Evolutionary conservation across 1,140 invertebrate species (phyloP).

Genomic region (Glomeris maerens): DNA sequence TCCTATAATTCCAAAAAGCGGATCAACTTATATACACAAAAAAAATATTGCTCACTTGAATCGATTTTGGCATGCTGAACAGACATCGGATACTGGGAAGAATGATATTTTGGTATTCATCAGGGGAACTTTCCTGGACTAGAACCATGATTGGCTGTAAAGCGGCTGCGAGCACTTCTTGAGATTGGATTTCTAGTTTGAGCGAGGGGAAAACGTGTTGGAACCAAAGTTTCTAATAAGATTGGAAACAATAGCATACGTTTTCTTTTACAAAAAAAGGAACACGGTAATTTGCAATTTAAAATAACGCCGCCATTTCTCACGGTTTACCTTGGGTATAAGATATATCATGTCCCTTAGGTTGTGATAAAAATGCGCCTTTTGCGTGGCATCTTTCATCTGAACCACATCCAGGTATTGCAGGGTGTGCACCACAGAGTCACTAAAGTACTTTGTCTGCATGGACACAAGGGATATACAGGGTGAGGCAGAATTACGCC

Average conservation of each 20-base stretch:
- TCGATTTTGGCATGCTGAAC: slow-evolving; percentile 67
- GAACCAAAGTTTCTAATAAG: slow-evolving; percentile 82
- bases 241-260: not conserved
- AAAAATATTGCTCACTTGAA: slow-evolving; percentile 34
- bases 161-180: slow-evolving; percentile 74
- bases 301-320: not conserved
- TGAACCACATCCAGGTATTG: slow-evolving; percentile 84
- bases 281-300: too few species aligned
- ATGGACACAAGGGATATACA: too few species aligned
- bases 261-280: not conserved
- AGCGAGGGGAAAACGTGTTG: slow-evolving; percentile 84
- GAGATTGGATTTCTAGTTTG: slow-evolving; percentile 63
- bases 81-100: slow-evolving; percentile 63
- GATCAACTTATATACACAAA: not conserved
- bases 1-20: not conserved
- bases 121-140: slow-evolving; percentile 61
- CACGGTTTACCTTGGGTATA: slow-evolving; percentile 66
- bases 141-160: slow-evolving; percentile 76
- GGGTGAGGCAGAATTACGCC: too few species aligned
- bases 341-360: slow-evolving; percentile 71
- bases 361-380: slow-evolving; percentile 73
- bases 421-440: slow-evolving; percentile 70
- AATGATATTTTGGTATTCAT: slow-evolving; percentile 72
- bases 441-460: slow-evolving; percentile 46
- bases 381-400: slow-evolving; percentile 77